Conservation (phyloP, 1,140 invertebrate species). For the Diploscapter pachys region DNA sequence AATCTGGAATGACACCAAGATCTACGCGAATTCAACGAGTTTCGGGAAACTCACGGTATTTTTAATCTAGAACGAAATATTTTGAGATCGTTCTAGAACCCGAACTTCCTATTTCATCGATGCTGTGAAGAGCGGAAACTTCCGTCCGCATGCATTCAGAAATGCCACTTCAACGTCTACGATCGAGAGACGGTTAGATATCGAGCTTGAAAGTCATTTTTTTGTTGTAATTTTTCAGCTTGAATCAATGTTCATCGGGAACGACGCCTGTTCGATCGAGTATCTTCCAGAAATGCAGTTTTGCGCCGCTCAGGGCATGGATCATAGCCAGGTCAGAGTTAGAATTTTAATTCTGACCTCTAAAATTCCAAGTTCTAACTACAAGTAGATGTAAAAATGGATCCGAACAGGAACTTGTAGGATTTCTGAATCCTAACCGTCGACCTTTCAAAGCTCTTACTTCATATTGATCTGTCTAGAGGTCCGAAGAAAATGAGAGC, state of each 20-base stretch:
- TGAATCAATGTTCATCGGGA: conserved; percentile 26
- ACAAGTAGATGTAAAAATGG: no score
- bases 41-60: conserved; percentile 16
- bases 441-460: no score
- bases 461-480: no score
- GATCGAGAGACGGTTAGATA: conserved; percentile 12
- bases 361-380: not conserved
- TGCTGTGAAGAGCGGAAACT: conserved; percentile 32
- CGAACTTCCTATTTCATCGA: conserved; percentile 30
- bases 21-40: conserved; percentile 3
- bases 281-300: conserved; percentile 34
- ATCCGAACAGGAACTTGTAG: no score
- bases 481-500: no score
- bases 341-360: no score
- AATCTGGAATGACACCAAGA: conserved; percentile 30
- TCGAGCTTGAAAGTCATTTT: no score
- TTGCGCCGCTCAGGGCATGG: conserved; percentile 30
- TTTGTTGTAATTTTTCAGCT: not conserved
- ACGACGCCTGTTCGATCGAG: conserved; percentile 20
- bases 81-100: conserved; percentile 18
- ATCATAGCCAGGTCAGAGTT: conserved; percentile 19
- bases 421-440: no score
- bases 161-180: conserved; percentile 29
- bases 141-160: conserved; percentile 25
- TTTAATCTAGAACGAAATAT: not conserved